Percentiles rank a stretch among this genome's conserved stretches.
phyloP scores from a whole-genome alignment of 1,140 invertebrate species.

The Anastrepha ludens region DNA sequence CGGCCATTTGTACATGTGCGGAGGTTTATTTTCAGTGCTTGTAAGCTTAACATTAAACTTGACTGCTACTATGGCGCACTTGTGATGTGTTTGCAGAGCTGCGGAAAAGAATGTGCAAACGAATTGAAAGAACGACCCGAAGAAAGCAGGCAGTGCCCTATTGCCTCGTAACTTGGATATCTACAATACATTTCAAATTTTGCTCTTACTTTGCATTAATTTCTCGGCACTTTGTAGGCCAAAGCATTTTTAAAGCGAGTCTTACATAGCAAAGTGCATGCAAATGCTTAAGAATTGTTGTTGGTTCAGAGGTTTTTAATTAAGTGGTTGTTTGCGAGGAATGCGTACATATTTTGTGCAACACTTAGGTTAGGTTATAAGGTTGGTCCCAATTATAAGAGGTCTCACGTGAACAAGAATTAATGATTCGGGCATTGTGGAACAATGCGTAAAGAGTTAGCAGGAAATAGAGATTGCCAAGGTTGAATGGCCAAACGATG shows the following conservation, averaged over 20 bases:
- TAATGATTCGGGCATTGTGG: too few species aligned
- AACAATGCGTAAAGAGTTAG: too few species aligned
- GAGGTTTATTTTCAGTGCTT: not conserved
- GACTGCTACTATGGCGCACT: not conserved
- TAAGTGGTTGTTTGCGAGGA: too few species aligned
- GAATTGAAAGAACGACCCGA: not conserved
- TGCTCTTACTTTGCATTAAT: not conserved
- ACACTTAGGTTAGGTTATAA: too few species aligned
- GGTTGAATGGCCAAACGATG: too few species aligned
- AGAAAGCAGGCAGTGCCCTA: not conserved
- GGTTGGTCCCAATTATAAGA: too few species aligned
- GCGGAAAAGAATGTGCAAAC: not conserved
- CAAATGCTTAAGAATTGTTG: not conserved
- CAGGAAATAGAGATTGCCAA: too few species aligned
- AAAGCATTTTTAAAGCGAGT: slow-evolving; percentile 8
- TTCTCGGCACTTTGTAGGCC: not conserved
- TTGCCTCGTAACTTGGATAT: not conserved
- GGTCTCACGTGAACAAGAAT: too few species aligned
- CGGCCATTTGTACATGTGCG: not conserved
- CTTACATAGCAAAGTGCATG: not conserved
- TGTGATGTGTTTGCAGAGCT: not conserved
- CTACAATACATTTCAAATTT: not conserved
- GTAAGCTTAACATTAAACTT: slow-evolving; percentile 27
- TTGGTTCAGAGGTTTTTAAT: not conserved
- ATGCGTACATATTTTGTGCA: too few species aligned